These are phyloP conservation scores for Trichopoda pennipes DNA, from an alignment of 2,888 invertebrate genomes.

Conservation along the genomic window DNA sequence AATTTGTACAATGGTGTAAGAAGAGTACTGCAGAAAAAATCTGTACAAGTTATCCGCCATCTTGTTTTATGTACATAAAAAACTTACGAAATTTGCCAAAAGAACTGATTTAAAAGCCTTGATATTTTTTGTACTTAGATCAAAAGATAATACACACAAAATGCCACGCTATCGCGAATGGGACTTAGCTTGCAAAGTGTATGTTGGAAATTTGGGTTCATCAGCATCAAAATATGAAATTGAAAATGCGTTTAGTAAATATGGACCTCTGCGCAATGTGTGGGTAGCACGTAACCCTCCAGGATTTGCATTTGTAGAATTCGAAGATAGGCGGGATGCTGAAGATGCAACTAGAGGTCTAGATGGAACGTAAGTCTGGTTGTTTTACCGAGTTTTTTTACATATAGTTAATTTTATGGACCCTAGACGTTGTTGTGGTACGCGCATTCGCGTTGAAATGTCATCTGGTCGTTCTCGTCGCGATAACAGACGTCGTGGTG, in stretches of 20 bases:
- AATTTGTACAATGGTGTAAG: conserved; percentile 29
- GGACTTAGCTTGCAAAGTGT: conserved; percentile 92
- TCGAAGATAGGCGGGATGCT: conserved; percentile 91
- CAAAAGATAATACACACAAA: conserved; percentile 50
- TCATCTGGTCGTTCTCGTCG: conserved; percentile 91
- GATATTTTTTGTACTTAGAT: conserved; percentile 32
- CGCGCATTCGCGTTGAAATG: conserved; percentile 95
- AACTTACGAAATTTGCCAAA: background rate
- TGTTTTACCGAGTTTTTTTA: background rate
- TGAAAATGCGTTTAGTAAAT: conserved; percentile 91
- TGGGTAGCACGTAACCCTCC: conserved; percentile 96
- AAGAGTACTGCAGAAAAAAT: conserved; percentile 24
- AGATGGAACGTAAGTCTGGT: conserved; percentile 88
- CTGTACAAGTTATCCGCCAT: conserved; percentile 64
- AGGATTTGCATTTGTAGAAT: conserved; percentile 93
- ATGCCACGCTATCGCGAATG: conserved; percentile 85
- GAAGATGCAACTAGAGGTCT: conserved; percentile 91
- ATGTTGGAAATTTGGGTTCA: conserved; percentile 93
- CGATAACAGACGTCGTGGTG: conserved; percentile 83
- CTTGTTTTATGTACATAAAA: conserved; percentile 56
- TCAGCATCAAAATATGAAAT: conserved; percentile 93
- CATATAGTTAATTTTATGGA: background rate
- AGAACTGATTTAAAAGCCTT: conserved; percentile 32
- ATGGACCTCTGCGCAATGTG: conserved; percentile 91
- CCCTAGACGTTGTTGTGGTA: conserved; percentile 91